Percentiles rank a stretch among this genome's conserved stretches.
Evolutionary conservation across 2,113 vertebrate species (phyloP).

Genomic region (Oryzias woworae): DNA sequence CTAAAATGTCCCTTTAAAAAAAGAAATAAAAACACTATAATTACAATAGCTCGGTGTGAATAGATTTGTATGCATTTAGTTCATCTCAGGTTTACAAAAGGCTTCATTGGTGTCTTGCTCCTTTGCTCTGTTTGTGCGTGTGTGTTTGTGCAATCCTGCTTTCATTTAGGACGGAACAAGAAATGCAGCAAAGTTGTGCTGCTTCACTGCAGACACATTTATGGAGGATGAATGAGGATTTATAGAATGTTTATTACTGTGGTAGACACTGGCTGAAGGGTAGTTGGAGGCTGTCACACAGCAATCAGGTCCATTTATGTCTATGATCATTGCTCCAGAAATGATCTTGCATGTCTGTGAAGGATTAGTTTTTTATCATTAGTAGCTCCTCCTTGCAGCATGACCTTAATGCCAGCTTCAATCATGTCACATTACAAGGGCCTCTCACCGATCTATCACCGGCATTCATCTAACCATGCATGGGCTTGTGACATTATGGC

Average conservation of each 20-base stretch:
- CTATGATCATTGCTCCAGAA: slow-evolving; percentile 15
- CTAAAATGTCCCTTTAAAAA: too few relatives aligned
- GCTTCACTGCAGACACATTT: not conserved
- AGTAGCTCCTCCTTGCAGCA: slow-evolving; percentile 19
- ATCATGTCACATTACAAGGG: slow-evolving; percentile 39
- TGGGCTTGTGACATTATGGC: slow-evolving; percentile 28
- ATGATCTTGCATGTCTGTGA: slow-evolving; percentile 38
- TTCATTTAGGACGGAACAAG: too few relatives aligned
- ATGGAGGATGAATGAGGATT: slow-evolving; percentile 12
- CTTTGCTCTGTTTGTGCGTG: too few relatives aligned
- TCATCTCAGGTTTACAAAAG: too few relatives aligned
- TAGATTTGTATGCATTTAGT: too few relatives aligned
- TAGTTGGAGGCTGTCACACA: not conserved
- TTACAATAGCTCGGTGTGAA: too few relatives aligned
- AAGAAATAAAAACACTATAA: too few relatives aligned
- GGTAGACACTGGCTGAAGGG: not conserved
- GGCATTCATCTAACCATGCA: slow-evolving; percentile 18
- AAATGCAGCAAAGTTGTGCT: too few relatives aligned
- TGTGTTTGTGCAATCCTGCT: too few relatives aligned
- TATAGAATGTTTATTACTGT: slow-evolving; percentile 7
- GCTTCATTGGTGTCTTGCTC: too few relatives aligned
- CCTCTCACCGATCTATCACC: slow-evolving; percentile 17
- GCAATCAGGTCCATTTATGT: slow-evolving; percentile 18
- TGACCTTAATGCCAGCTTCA: slow-evolving; percentile 44
- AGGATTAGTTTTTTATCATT: slow-evolving; percentile 19